phyloP scores from a whole-genome alignment of 2,888 invertebrate species.

The Amphipoea lucens region DNA sequence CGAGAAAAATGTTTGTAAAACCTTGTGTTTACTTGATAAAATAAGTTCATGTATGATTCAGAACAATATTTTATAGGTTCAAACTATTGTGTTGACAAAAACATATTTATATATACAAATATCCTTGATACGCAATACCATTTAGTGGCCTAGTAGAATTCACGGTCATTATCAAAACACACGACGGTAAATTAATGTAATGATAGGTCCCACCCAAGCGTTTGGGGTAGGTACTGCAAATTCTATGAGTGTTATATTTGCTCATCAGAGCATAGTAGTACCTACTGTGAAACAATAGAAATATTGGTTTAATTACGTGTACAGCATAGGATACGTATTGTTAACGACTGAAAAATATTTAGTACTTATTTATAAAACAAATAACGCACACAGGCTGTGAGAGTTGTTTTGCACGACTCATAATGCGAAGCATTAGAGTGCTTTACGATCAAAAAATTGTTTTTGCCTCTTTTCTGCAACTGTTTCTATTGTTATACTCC shows the following conservation, averaged over 20 bases:
- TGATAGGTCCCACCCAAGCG: conserved; percentile 50
- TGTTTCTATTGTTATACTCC: too few species aligned
- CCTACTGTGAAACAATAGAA: conserved; percentile 27
- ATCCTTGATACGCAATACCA: conserved; percentile 45
- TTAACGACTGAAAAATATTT: neutral
- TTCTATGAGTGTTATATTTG: conserved; percentile 17
- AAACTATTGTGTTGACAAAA: conserved; percentile 24
- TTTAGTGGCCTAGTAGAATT: conserved; percentile 65
- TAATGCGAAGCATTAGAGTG: too few species aligned
- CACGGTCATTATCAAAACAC: conserved; percentile 72
- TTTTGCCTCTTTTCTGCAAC: too few species aligned
- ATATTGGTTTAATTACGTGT: conserved; percentile 18
- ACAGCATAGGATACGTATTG: neutral
- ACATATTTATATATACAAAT: neutral
- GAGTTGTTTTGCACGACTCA: too few species aligned
- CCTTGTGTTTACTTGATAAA: conserved; percentile 21
- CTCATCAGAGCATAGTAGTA: conserved; percentile 21
- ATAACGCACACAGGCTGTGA: too few species aligned
- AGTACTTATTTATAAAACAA: too few species aligned
- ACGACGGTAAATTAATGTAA: conserved; percentile 38
- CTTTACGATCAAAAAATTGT: too few species aligned
- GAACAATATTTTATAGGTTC: neutral
- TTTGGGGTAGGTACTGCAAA: conserved; percentile 49
- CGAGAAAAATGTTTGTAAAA: conserved; percentile 48
- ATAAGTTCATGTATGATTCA: neutral